phyloP scores from a whole-genome alignment of 2,888 invertebrate species.

The Liodrosophila aerea region DNA sequence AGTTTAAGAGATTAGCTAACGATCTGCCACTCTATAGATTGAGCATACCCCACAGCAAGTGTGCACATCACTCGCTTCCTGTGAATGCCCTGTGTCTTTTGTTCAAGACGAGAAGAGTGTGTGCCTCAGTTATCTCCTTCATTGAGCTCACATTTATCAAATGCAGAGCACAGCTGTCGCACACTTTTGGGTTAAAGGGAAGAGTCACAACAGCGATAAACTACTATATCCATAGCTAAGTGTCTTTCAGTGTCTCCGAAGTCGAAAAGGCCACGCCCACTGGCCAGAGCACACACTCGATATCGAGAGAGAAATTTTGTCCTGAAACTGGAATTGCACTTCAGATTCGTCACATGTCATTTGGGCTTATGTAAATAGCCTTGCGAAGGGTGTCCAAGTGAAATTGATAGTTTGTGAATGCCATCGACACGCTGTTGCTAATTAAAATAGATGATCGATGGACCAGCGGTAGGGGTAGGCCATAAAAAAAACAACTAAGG shows the following conservation, averaged over 20 bases:
- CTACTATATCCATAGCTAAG: slow-evolving; percentile 50
- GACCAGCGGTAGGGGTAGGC: slow-evolving; percentile 28
- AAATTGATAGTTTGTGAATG: slow-evolving; percentile 77
- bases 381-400: slow-evolving; percentile 63
- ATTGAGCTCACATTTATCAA: slow-evolving; percentile 64
- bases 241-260: slow-evolving; percentile 51
- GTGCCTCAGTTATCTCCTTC: slow-evolving; percentile 20
- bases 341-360: slow-evolving; percentile 74
- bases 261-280: slow-evolving; percentile 50
- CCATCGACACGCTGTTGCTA: slow-evolving; percentile 76
- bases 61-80: slow-evolving; percentile 39
- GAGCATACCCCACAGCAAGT: background rate
- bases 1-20: too few species aligned
- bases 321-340: slow-evolving; percentile 52
- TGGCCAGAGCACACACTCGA: too few species aligned
- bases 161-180: slow-evolving; percentile 67
- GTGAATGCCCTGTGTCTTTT: slow-evolving; percentile 30
- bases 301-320: slow-evolving; percentile 18
- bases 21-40: too few species aligned
- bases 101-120: slow-evolving; percentile 6
- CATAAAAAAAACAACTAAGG: slow-evolving; percentile 38
- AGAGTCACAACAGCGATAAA: slow-evolving; percentile 44
- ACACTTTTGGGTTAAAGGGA: slow-evolving; percentile 19
- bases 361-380: slow-evolving; percentile 63
- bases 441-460: slow-evolving; percentile 77